A percentile compares a stretch with the other conserved stretches of the same genome.
These are phyloP conservation scores for Criorhina ranunculi DNA, from an alignment of 2,888 invertebrate species.

Conservation along the genomic window DNA sequence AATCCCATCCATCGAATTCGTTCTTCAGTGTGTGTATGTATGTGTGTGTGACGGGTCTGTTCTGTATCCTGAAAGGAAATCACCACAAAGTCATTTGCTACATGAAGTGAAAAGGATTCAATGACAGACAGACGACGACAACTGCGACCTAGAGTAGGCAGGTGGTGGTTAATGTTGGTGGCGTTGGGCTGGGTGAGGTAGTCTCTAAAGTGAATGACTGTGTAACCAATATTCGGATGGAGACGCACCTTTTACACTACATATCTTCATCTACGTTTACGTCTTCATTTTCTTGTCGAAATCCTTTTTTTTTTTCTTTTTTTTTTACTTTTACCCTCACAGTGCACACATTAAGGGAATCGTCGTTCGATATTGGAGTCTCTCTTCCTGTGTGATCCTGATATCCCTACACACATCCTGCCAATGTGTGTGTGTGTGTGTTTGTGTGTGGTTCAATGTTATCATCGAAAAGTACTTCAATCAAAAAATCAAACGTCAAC, in stretches of 20 bases:
- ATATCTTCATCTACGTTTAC: constrained; percentile 25
- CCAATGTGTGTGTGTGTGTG: not conserved
- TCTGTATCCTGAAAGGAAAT: constrained; percentile 37
- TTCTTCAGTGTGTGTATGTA: not conserved
- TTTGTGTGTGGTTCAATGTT: constrained; percentile 29
- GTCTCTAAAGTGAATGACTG: constrained; percentile 24
- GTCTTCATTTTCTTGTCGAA: constrained; percentile 23
- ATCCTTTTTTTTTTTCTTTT: constrained; percentile 9
- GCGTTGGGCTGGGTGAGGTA: not conserved
- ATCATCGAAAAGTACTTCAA: constrained; percentile 65
- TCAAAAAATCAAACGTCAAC: constrained; percentile 68
- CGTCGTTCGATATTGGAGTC: constrained; percentile 24
- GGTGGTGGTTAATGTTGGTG: constrained; percentile 1
- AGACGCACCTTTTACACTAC: constrained; percentile 33
- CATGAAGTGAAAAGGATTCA: constrained; percentile 66
- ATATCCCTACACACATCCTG: not conserved
- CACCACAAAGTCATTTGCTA: constrained; percentile 67
- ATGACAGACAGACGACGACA: constrained; percentile 15
- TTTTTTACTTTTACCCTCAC: constrained; percentile 24
- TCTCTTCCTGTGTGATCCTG: constrained; percentile 29
- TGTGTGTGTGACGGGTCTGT: not conserved
- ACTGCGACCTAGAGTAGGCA: not conserved
- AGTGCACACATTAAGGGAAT: constrained; percentile 60
- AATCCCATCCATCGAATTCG: constrained; percentile 22
- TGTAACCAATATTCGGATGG: constrained; percentile 33